Evolutionary conservation across 1,140 invertebrate genomes (phyloP).

Genomic region (Apocrypta bakeri): DNA sequence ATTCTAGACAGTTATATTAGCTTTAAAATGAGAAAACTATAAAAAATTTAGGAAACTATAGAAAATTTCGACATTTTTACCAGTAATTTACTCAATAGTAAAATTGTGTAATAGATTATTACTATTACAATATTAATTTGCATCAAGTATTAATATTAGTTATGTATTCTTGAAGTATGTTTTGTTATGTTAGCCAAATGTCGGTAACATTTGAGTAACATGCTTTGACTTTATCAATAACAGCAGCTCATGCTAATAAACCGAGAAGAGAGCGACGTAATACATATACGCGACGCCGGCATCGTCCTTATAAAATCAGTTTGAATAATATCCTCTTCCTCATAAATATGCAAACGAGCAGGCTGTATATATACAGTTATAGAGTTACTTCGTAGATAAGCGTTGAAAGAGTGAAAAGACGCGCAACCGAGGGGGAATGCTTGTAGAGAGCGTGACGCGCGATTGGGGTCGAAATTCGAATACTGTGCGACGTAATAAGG

Average conservation of each 20-base stretch:
- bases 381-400: neutral
- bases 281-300: neutral
- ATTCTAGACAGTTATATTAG: no score
- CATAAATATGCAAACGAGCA: conserved; percentile 66
- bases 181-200: no score
- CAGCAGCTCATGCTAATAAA: conserved; percentile 15
- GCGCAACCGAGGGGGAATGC: neutral
- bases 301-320: conserved; percentile 64
- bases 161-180: no score
- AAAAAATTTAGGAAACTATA: no score
- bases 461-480: conserved; percentile 61
- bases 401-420: neutral
- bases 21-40: no score
- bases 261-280: neutral
- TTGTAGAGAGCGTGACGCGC: conserved; percentile 61
- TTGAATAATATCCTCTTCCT: conserved; percentile 63
- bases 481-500: conserved; percentile 59
- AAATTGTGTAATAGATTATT: no score
- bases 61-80: no score
- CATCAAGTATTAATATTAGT: no score
- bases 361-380: neutral
- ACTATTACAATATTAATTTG: no score
- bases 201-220: no score
- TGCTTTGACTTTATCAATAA: no score
- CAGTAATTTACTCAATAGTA: no score